These are phyloP conservation scores for Platynereis dumerilii DNA, from an alignment of 2,888 invertebrate species.

Conservation along the genomic window DNA sequence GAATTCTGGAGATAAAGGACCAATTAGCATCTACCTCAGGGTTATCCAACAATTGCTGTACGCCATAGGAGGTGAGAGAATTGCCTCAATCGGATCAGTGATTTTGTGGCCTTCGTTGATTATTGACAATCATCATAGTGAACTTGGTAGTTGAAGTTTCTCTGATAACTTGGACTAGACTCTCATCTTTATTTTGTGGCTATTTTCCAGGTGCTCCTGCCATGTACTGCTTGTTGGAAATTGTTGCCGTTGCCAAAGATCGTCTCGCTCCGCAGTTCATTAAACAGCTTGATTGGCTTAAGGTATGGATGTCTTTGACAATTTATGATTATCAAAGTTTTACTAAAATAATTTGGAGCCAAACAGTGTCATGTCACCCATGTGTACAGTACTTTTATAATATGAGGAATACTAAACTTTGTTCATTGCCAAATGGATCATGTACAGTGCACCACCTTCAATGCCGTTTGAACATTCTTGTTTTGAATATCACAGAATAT, in stretches of 20 bases:
- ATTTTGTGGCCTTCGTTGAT: no score
- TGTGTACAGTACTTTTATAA: not conserved
- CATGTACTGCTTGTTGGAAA: slow-evolving; percentile 80
- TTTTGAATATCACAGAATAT: no score
- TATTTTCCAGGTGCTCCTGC: slow-evolving; percentile 44
- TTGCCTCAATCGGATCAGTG: no score
- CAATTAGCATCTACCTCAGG: slow-evolving; percentile 52
- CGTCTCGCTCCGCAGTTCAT: slow-evolving; percentile 72
- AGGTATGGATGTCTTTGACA: slow-evolving; percentile 53
- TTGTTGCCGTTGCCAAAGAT: slow-evolving; percentile 82
- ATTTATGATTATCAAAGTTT: not conserved
- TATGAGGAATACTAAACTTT: no score
- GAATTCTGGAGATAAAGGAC: slow-evolving; percentile 64
- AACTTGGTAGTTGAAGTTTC: no score
- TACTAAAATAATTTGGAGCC: not conserved
- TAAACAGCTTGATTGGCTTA: slow-evolving; percentile 72
- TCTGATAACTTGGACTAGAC: no score
- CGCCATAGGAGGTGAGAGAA: slow-evolving; percentile 69
- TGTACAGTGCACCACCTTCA: no score
- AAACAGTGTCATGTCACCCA: not conserved
- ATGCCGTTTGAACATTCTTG: no score
- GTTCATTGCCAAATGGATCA: no score
- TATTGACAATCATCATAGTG: no score
- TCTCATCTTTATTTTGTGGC: no score
- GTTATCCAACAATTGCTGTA: slow-evolving; percentile 64